Base-by-base conservation (phyloP, 2,113 vertebrate species). In the Prietella phreatophila region DNA sequence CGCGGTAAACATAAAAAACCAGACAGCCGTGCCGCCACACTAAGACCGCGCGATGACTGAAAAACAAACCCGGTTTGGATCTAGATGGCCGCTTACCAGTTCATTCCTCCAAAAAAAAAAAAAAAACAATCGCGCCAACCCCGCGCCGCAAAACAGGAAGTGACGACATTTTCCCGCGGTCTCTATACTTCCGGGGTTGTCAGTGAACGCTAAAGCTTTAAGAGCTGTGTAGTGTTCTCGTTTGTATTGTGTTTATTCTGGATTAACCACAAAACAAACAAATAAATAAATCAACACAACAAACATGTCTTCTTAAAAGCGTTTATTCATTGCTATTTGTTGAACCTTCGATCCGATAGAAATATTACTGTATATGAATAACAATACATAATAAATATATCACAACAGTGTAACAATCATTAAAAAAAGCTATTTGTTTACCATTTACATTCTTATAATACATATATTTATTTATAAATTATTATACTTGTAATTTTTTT, bases 161-260 rank as follows among this genome's bases (percentile, higher is more conserved):
- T 95, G 90, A 92, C 91, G 90, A 93, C 93, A 95, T 94, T 95
- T 95, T 95, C 94, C 94, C 95, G 95, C 95, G 95, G 92, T 94
- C 85, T 93, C 91, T 87, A 27, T 25, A 42, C 56, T 82, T 82
- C 80, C 80, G 80, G 80, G 8, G 56, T 60, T 53, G 60, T 39
- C 0, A 1, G 4, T 2, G 15, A 33, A 19, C 27, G 42, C 3
- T 27, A 19, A 47, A 78, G 73, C 22, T 25, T 42, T 22, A 73
- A 42, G 10, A 73, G 2, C 19, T 27, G 42, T 47, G 6, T 47
- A 47, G n/a, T 15, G 5, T 25, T 50, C 6, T 78, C 1, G 19
- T 9, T 6, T 36, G 15, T 19, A 42, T 73, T 39, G 1, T 8
- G 2, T 73, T 1, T 63, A 25, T 61, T 61, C 60, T 61, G 60